phyloP scores from a whole-genome alignment of 2,888 invertebrate species.

The Keiferia lycopersicella region DNA sequence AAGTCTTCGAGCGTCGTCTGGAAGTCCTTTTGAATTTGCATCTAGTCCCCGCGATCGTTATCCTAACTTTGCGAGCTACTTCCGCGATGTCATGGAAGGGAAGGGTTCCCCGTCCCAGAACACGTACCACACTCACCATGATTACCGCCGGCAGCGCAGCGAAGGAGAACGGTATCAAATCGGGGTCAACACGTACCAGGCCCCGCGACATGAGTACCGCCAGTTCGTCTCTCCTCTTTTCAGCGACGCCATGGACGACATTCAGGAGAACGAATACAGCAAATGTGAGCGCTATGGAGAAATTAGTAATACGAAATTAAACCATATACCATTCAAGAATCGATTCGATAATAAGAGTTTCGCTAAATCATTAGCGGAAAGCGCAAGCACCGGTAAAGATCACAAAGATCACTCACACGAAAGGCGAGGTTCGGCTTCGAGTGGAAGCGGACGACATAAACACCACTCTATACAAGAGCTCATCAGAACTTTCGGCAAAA shows the following conservation, averaged over 20 bases:
- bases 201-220: conserved; percentile 64
- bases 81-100: conserved; percentile 66
- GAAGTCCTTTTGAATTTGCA: conserved; percentile 61
- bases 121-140: conserved; percentile 54
- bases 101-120: conserved; percentile 48
- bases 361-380: conserved; percentile 67
- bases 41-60: conserved; percentile 72
- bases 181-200: conserved; percentile 56
- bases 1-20: conserved; percentile 52
- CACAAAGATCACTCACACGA: conserved; percentile 43
- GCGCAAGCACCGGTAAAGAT: conserved; percentile 49
- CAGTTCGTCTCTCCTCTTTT: conserved; percentile 71
- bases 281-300: conserved; percentile 77
- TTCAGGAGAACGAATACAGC: conserved; percentile 73
- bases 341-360: conserved; percentile 71
- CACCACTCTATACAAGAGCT: conserved; percentile 89
- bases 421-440: conserved; percentile 66
- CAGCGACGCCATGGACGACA: conserved; percentile 74
- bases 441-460: conserved; percentile 71
- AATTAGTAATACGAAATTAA: conserved; percentile 65
- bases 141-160: conserved; percentile 53
- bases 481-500: conserved; percentile 88
- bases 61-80: conserved; percentile 72
- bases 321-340: conserved; percentile 51
- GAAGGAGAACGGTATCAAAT: conserved; percentile 62